A percentile compares a stretch with the other conserved stretches of the same genome.
phyloP scores from a whole-genome alignment of 2,797 vertebrate genomes.

The Vespertilio murinus region DNA sequence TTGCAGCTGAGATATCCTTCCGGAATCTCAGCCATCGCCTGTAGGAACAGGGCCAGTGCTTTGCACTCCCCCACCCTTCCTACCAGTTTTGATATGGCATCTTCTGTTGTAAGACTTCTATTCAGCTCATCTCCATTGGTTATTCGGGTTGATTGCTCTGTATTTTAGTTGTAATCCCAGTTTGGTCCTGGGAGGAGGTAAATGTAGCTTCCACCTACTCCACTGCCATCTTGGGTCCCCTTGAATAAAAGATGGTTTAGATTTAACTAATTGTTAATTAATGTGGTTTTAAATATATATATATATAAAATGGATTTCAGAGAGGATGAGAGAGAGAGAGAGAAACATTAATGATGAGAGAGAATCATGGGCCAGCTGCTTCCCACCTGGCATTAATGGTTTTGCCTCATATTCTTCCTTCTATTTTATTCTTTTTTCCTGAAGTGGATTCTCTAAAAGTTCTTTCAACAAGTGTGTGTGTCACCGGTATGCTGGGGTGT shows the following conservation, averaged over 20 bases:
- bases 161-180: no score
- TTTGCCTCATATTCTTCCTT: conserved; percentile 2
- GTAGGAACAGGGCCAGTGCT: background rate
- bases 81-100: background rate
- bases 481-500: background rate
- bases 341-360: no score
- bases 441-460: background rate
- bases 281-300: background rate
- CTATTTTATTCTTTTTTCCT: background rate
- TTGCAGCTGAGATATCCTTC: background rate
- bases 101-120: background rate
- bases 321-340: no score
- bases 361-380: no score
- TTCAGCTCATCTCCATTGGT: no score
- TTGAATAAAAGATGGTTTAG: background rate
- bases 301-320: no score
- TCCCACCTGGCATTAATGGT: background rate
- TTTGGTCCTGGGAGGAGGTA: no score
- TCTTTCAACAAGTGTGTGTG: background rate
- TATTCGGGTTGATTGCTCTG: no score
- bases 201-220: background rate
- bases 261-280: background rate
- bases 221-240: background rate
- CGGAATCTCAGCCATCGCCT: background rate
- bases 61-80: background rate